These are phyloP conservation scores for Solenopsis fugax DNA, from an alignment of 1,140 invertebrate species.

Conservation along the genomic window DNA sequence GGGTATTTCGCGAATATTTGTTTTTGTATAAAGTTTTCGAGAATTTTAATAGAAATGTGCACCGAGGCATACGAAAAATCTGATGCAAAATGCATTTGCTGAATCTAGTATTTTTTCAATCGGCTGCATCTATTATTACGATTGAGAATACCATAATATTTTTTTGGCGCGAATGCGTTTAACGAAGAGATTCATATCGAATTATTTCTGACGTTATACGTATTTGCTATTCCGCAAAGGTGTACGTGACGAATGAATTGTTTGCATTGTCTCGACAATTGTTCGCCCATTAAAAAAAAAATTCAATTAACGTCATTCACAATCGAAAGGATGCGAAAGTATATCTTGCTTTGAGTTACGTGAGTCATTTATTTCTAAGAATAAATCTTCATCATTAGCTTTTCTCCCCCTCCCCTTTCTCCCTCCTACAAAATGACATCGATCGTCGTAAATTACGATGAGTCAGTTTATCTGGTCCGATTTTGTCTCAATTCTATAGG, in stretches of 20 bases:
- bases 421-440: background rate
- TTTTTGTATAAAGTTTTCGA: background rate
- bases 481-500: slow-evolving; percentile 12
- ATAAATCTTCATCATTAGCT: slow-evolving; percentile 33
- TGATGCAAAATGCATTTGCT: background rate
- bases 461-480: slow-evolving; percentile 21
- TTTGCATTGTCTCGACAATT: background rate
- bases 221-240: background rate
- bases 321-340: background rate
- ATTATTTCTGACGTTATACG: background rate
- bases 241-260: background rate
- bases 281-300: background rate
- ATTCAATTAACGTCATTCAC: slow-evolving; percentile 24
- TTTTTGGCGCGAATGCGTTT: background rate
- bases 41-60: slow-evolving; percentile 19
- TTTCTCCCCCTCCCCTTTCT: background rate
- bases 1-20: background rate
- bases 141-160: background rate
- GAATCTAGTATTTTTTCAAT: background rate
- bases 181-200: background rate
- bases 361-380: slow-evolving; percentile 39
- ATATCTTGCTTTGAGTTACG: background rate
- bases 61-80: background rate
- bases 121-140: background rate
- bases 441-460: slow-evolving; percentile 47